Conservation (phyloP, 1,140 invertebrate species). For the Chionoecetes opilio region DNA sequence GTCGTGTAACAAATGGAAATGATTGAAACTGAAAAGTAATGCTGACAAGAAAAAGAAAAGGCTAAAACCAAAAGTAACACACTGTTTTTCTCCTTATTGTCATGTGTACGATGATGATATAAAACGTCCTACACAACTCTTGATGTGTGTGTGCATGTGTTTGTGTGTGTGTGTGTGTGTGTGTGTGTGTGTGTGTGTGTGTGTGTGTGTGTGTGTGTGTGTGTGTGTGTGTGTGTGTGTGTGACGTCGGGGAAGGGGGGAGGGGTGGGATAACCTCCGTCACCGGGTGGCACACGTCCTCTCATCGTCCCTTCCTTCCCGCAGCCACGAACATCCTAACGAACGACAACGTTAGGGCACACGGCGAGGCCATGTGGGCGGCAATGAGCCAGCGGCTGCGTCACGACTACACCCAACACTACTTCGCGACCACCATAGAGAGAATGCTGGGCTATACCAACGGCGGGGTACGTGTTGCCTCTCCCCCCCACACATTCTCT, state of each 20-base stretch:
- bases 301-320: neutral
- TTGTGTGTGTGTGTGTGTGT: constrained; percentile 1
- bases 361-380: constrained; percentile 28
- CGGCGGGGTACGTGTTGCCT: neutral
- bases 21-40: too few relatives aligned
- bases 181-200: constrained; percentile 33
- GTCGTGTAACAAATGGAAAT: too few relatives aligned
- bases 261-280: too few relatives aligned
- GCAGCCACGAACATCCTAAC: constrained; percentile 47
- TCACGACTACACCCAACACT: neutral
- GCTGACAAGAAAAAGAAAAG: too few relatives aligned
- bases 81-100: too few relatives aligned
- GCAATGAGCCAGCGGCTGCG: neutral
- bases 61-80: too few relatives aligned
- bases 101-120: too few relatives aligned
- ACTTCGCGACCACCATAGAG: neutral
- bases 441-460: constrained; percentile 31
- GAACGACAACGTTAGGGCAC: constrained; percentile 36
- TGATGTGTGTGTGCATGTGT: too few relatives aligned
- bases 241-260: neutral
- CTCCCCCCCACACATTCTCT: neutral
- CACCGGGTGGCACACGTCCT: too few relatives aligned
- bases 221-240: neutral
- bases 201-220: constrained; percentile 28
- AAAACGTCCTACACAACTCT: too few relatives aligned